These are phyloP conservation scores for Pygoscelis adeliae DNA, from an alignment of 2,113 vertebrate species.

Conservation along the genomic window DNA sequence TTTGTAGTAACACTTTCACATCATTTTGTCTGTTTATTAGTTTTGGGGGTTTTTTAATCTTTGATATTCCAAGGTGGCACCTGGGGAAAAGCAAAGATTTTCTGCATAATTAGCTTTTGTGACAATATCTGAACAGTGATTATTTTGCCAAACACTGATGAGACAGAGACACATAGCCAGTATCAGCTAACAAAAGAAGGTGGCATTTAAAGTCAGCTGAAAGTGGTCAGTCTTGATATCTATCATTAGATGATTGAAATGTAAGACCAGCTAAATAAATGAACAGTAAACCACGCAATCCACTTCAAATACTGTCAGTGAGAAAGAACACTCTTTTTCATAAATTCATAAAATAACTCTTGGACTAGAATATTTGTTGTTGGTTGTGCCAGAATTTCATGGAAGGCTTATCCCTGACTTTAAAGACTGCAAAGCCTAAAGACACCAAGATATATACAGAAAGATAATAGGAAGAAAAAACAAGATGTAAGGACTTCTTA, in stretches of 20 bases:
- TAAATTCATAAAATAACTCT: not conserved
- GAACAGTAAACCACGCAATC: not conserved
- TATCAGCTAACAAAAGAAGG: not conserved
- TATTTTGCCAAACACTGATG: constrained; percentile 3
- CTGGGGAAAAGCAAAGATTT: not conserved
- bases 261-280: not conserved
- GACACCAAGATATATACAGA: not conserved
- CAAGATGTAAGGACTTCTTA: not conserved
- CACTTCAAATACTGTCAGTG: not conserved
- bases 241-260: not conserved
- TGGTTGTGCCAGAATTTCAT: not conserved
- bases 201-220: not conserved
- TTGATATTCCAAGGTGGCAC: not conserved
- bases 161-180: not conserved
- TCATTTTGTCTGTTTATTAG: not conserved
- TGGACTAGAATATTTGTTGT: not conserved
- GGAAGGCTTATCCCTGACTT: not conserved
- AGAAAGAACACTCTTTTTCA: not conserved
- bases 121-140: not conserved
- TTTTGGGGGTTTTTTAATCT: not conserved
- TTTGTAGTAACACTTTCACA: constrained; percentile 8
- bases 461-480: not conserved
- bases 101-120: constrained; percentile 23
- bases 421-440: not conserved
- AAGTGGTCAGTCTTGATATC: not conserved